Base-by-base conservation (phyloP, 2,888 invertebrate genomes). In the Lycocerus yunnanus region DNA sequence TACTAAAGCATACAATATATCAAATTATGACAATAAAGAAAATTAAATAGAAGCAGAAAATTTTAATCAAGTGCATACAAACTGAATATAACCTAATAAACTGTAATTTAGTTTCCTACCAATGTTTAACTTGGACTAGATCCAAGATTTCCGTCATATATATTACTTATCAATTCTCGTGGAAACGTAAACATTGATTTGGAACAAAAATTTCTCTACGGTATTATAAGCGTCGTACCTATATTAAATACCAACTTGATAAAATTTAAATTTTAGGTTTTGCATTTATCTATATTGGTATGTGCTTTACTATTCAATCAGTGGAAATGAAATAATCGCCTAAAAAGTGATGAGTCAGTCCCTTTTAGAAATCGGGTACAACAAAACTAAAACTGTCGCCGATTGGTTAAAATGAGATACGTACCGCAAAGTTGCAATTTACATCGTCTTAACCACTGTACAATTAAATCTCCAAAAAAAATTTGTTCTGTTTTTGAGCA, bases 111-210 rank as follows among this genome's bases (percentile, higher is more conserved):
- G 61, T 63, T 63, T 63, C 20, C 61, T 63, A 60, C 58, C 43
- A 20, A 60, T 59, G 58, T 27, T 70, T 68, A 61, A 70, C 67
- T 70, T 74, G 74, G 70, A 73, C 59, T 15, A 66, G 16, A 61
- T 73, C 73, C 73, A 73, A 66, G 60, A 69, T 18, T 66, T 59
- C 14, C 14, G 18, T 61, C 61, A 63, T 63, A 63, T 63, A 63
- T 63, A 63, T 63, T 63, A 63, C 61, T 63, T 63, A 63, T 63
- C 61, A 63, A 63, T 63, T 63, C 61, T 63, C 61, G 6, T 63
- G 61, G 61, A 63, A 63, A 63, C 18, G 61, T 63, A 18, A 63
- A 63, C 61, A 63, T 63, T 63, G 61, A 63, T 63, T 63, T 63
- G 18, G 5, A 63, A n/a, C n/a, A 18, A n/a, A 18, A 61, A 61